Evolutionary conservation across 2,113 vertebrate species (phyloP), one percentile per base, ranked within the genome.

Genomic region (Echinops telfairi): DNA sequence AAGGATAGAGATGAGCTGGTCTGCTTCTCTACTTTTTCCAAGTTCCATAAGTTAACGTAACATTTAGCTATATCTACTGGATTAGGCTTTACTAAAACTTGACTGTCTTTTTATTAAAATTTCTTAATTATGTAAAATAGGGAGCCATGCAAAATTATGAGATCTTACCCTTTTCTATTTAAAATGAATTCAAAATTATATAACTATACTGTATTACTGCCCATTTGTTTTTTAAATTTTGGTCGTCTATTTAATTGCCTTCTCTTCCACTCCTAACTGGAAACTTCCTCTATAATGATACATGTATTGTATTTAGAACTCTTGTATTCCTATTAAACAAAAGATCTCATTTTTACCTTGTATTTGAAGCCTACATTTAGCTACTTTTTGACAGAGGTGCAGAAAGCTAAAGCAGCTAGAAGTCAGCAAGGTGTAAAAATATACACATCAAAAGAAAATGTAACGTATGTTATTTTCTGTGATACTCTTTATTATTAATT

Each of bases 361-460:
- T 62, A 57, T 80, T 58, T 93, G 86, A 97, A 91, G 22, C 3
- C 23, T 91, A 29, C 12, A 66, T 91, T 85, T 62, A 95, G 83
- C 29, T 93, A 60, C 31, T 88, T 90, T 92, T 91, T 83, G 83
- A 88, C 29, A 94, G 77, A 88, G 36, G 20, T 86, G 17, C 85
- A 89, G n/a, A 33, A 94, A 85, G 9, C 6, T 36, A 92, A 93
- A 83, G 2, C 60, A 90, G 43, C 12, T 78, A 84, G 57, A 94
- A 97, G 64, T 95, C 62, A 94, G 10, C n/a, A 60, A n/a, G 5
- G 31, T 88, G n/a, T 82, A 87, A 95, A 96, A 95, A 94, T 94
- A 2, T 68, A 73, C 84, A 71, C 10, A 78, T 6, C 10, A 83
- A 93, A 90, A 76, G 25, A 77, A 87, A 93, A 80, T 88, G 16